Evolutionary conservation across 2,797 vertebrate species (phyloP).

Genomic region (Odontamblyopus lacepedii): DNA sequence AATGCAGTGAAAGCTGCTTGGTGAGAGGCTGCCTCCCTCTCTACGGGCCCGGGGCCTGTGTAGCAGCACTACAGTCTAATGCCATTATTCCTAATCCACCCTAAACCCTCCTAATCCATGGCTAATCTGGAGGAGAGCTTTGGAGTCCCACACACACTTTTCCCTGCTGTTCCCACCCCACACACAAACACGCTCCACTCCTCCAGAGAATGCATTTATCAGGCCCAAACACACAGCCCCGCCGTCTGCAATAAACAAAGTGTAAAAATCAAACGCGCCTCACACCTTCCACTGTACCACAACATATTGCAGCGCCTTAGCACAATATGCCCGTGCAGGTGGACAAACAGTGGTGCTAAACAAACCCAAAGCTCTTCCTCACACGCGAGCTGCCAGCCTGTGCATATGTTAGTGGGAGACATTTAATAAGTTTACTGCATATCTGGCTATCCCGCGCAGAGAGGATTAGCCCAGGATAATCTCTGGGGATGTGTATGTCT

Average conservation of each 20-base stretch:
- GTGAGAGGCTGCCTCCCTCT: constrained; percentile 56
- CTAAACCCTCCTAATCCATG: constrained; percentile 78
- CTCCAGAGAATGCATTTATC: constrained; percentile 64
- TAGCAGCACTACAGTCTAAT: constrained; percentile 73
- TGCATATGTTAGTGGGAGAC: constrained; percentile 75
- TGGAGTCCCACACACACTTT: constrained; percentile 67
- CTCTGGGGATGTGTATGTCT: constrained; percentile 43
- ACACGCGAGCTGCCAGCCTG: constrained; percentile 52
- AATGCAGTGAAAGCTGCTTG: constrained; percentile 59
- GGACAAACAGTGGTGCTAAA: constrained; percentile 33
- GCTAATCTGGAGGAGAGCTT: constrained; percentile 78
- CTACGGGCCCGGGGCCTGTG: constrained; percentile 64
- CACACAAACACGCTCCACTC: constrained; percentile 46
- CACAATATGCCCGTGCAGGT: constrained; percentile 38
- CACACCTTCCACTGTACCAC: constrained; percentile 39
- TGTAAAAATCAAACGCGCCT: constrained; percentile 36
- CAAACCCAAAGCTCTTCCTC: constrained; percentile 43
- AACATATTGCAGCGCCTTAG: constrained; percentile 42
- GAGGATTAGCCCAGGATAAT: constrained; percentile 74
- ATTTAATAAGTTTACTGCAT: constrained; percentile 74
- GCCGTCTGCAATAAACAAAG: constrained; percentile 50
- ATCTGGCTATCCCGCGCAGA: constrained; percentile 70
- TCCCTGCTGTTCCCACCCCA: constrained; percentile 70
- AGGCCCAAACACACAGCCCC: constrained; percentile 45
- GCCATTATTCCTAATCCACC: constrained; percentile 78